phyloP scores from a whole-genome alignment of 2,797 vertebrate species.

The Hephaestus fuliginosus region DNA sequence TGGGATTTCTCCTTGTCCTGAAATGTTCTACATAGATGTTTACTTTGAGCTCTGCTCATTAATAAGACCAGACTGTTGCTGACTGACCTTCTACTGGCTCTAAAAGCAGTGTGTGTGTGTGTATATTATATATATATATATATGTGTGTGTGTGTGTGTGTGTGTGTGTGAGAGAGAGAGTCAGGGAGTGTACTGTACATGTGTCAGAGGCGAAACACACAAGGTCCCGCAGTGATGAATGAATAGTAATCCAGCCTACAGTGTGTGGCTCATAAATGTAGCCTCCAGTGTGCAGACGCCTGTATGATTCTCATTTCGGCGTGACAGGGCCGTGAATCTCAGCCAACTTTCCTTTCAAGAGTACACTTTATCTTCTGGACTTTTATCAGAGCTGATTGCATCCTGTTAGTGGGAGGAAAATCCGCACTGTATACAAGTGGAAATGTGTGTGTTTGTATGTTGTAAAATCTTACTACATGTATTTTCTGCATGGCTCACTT shows the following conservation, averaged over 20 bases:
- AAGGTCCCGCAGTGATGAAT: slow-evolving; percentile 72
- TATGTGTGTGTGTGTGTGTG: background rate
- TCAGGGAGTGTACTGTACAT: slow-evolving; percentile 6
- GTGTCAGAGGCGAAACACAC: slow-evolving; percentile 57
- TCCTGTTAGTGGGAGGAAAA: slow-evolving; percentile 20
- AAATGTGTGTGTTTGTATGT: background rate
- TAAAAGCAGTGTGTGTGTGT: slow-evolving; percentile 31
- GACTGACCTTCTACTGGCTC: slow-evolving; percentile 55
- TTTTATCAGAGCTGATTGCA: slow-evolving; percentile 49
- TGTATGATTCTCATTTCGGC: slow-evolving; percentile 48
- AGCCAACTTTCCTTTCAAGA: slow-evolving; percentile 65
- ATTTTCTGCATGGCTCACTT: background rate
- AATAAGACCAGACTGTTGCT: slow-evolving; percentile 55
- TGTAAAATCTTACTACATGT: background rate
- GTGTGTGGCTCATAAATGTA: slow-evolving; percentile 58
- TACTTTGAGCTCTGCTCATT: slow-evolving; percentile 64
- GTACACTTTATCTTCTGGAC: slow-evolving; percentile 51
- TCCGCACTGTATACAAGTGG: background rate
- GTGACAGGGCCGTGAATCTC: slow-evolving; percentile 50
- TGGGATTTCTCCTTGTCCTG: slow-evolving; percentile 44
- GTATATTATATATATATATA: background rate
- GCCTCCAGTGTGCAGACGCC: slow-evolving; percentile 52
- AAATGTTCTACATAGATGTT: slow-evolving; percentile 57
- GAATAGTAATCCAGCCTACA: slow-evolving; percentile 51
- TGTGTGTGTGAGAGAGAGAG: background rate